A percentile compares a stretch with the other conserved stretches of the same genome.
Conservation (phyloP, 2,888 invertebrate genomes). For the Limnephilus lunatus region DNA sequence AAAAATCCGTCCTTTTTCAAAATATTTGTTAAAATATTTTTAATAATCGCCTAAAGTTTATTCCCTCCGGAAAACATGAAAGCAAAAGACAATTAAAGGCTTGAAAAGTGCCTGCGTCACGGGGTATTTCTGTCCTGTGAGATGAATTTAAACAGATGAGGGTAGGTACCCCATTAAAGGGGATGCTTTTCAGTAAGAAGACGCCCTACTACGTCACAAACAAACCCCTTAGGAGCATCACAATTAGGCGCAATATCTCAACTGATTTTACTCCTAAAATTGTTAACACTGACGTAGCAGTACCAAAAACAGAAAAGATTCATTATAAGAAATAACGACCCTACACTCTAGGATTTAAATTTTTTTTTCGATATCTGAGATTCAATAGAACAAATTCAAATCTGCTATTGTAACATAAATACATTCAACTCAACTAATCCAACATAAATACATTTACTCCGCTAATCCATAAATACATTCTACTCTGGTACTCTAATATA, state of each 20-base stretch:
- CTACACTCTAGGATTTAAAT: no score
- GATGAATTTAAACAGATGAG: not conserved
- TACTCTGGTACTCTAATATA: no score
- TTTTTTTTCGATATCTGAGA: no score
- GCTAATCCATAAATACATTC: no score
- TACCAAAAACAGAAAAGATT: not conserved
- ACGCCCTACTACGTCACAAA: not conserved
- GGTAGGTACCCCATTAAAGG: not conserved
- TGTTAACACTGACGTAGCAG: not conserved
- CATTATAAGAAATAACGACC: no score
- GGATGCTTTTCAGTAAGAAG: not conserved
- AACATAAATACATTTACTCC: no score
- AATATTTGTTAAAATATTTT: not conserved
- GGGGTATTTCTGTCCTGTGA: not conserved
- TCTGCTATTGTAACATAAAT: no score
- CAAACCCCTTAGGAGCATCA: not conserved
- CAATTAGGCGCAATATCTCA: not conserved
- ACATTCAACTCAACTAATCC: no score
- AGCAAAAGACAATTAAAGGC: not conserved
- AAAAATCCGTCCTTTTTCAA: not conserved
- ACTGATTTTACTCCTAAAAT: not conserved
- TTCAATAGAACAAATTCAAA: no score
- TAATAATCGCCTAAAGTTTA: not conserved
- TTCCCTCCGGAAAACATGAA: not conserved
- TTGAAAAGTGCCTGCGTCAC: not conserved